Evolutionary conservation across 2,888 invertebrate genomes (phyloP).

Genomic region (Oscheius sp.): DNA sequence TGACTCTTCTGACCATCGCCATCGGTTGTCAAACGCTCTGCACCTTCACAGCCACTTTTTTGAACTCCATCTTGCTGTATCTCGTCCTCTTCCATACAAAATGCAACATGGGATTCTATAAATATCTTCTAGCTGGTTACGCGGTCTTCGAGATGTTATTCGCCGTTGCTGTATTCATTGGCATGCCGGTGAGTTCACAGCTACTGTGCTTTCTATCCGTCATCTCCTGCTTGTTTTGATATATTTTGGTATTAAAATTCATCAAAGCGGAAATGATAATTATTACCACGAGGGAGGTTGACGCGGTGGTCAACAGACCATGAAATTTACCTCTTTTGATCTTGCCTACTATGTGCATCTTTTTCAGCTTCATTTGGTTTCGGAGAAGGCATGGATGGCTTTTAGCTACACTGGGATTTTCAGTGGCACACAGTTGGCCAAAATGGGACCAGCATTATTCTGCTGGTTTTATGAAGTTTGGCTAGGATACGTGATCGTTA

Average conservation of each 20-base stretch:
- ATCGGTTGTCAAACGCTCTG: not conserved
- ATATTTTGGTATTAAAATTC: too few relatives aligned
- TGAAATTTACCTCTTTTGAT: not conserved
- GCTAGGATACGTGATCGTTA: slow-evolving; percentile 1
- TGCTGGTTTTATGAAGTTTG: slow-evolving; percentile 19
- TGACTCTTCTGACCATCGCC: not conserved
- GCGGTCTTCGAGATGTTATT: slow-evolving; percentile 17
- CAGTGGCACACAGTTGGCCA: not conserved
- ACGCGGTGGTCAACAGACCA: too few relatives aligned
- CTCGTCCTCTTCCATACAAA: slow-evolving; percentile 4
- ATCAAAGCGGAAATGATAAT: not conserved
- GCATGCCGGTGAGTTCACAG: slow-evolving; percentile 20
- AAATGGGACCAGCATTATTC: slow-evolving; percentile 8
- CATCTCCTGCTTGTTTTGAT: too few relatives aligned
- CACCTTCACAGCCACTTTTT: not conserved
- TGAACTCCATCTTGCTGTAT: slow-evolving; percentile 8
- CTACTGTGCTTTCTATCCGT: too few relatives aligned
- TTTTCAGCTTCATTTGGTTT: slow-evolving; percentile 25
- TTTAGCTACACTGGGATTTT: slow-evolving; percentile 21
- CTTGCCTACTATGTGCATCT: not conserved
- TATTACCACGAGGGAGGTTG: too few relatives aligned
- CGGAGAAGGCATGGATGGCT: slow-evolving; percentile 23
- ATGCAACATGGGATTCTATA: slow-evolving; percentile 9
- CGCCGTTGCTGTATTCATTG: slow-evolving; percentile 14
- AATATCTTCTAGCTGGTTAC: slow-evolving; percentile 10